Conservation (phyloP, 1,140 invertebrate species). For the Leucophenga varia region DNA sequence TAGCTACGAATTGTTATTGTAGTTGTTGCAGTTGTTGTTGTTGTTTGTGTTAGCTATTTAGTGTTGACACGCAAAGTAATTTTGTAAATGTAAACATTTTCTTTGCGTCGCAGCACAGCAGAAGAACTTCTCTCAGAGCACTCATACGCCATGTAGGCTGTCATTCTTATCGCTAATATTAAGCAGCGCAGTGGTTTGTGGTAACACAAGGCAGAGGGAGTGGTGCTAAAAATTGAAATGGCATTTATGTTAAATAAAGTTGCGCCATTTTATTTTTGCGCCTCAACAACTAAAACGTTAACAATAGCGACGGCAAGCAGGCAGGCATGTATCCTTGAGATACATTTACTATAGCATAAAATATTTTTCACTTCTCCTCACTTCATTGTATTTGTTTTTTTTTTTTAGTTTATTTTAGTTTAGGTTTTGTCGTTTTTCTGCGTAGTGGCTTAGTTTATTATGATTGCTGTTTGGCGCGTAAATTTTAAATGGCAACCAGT, state of each 20-base stretch:
- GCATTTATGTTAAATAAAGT: slow-evolving; percentile 53
- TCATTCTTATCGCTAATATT: not conserved
- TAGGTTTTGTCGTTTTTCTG: slow-evolving; percentile 1
- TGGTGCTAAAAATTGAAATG: too few species aligned
- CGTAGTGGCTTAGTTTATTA: slow-evolving; percentile 7
- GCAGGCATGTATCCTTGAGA: not conserved
- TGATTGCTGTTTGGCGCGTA: slow-evolving; percentile 31
- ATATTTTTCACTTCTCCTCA: too few species aligned
- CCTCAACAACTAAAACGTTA: slow-evolving; percentile 27
- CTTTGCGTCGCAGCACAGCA: slow-evolving; percentile 21
- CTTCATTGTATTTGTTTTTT: slow-evolving; percentile 33
- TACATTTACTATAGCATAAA: too few species aligned
- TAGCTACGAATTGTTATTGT: too few species aligned
- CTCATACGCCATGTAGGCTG: not conserved
- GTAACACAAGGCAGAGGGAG: too few species aligned
- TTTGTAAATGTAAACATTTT: slow-evolving; percentile 48
- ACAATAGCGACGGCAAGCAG: too few species aligned
- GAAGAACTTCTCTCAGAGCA: too few species aligned
- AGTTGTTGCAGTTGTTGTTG: too few species aligned
- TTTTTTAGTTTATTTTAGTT: slow-evolving; percentile 31
- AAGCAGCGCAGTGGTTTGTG: too few species aligned
- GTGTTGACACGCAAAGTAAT: slow-evolving; percentile 54
- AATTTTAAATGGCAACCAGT: slow-evolving; percentile 25
- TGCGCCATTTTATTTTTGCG: slow-evolving; percentile 48
- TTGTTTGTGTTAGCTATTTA: slow-evolving; percentile 48